A percentile compares a stretch with the other conserved stretches of the same genome.
Conservation (phyloP, 2,888 invertebrate species). For the Morpho achilles region DNA sequence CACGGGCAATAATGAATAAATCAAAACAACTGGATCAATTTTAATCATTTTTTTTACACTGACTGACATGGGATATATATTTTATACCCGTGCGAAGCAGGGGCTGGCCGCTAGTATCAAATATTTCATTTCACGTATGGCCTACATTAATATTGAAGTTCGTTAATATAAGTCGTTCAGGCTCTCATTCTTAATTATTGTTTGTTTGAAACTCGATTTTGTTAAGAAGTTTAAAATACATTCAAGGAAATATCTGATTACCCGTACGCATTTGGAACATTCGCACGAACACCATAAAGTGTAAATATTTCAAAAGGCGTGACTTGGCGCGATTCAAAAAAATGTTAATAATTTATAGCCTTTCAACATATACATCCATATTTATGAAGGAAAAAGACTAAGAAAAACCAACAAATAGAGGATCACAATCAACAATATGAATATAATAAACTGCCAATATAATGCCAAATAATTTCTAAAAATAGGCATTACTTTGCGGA, state of each 20-base stretch:
- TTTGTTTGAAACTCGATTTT: slow-evolving; percentile 11
- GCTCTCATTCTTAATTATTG: slow-evolving; percentile 6
- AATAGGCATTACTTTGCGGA: no score
- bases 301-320: slow-evolving; percentile 14
- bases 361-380: neutral
- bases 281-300: slow-evolving; percentile 13
- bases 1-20: no score
- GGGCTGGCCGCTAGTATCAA: no score
- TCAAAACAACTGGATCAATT: no score
- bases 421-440: no score
- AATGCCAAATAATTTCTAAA: no score
- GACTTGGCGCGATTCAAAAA: slow-evolving; percentile 11
- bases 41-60: no score
- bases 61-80: no score
- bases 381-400: no score
- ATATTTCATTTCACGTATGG: neutral
- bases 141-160: slow-evolving; percentile 13
- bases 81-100: no score
- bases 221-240: slow-evolving; percentile 13
- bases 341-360: slow-evolving; percentile 6
- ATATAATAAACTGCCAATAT: no score
- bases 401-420: no score
- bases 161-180: slow-evolving; percentile 3
- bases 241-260: slow-evolving; percentile 9
- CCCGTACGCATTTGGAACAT: slow-evolving; percentile 11